Evolutionary conservation across 2,113 vertebrate species (phyloP).

Genomic region (Cisticola juncidis): DNA sequence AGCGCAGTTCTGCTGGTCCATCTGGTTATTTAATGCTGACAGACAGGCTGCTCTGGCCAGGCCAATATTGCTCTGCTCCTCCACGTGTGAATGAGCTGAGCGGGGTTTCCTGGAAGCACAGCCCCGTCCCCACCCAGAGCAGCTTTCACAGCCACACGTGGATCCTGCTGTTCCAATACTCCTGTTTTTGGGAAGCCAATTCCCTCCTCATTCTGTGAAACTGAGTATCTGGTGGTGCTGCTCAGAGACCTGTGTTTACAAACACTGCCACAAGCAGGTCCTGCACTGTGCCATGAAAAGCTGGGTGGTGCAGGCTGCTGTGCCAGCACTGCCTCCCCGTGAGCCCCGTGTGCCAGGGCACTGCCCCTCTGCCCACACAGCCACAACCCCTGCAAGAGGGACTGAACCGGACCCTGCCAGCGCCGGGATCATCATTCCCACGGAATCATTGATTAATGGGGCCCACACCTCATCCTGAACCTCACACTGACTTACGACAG

Average conservation of each 20-base stretch:
- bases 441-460: not conserved
- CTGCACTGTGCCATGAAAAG: not conserved
- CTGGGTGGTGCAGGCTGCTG: not conserved
- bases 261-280: rapidly evolving
- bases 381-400: not conserved
- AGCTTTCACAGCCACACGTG: not conserved
- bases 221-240: not conserved
- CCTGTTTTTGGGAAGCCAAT: not conserved
- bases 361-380: not conserved
- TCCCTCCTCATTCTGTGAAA: not conserved
- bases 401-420: rapidly evolving
- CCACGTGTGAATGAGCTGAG: not conserved
- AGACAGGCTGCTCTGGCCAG: not conserved
- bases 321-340: not conserved
- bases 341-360: not conserved
- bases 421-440: not conserved
- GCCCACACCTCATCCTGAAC: not conserved
- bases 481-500: not conserved
- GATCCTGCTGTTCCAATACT: not conserved
- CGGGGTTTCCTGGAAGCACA: not conserved
- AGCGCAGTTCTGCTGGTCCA: not conserved
- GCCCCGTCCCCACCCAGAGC: not conserved
- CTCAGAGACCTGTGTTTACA: not conserved
- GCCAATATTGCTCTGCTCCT: not conserved
- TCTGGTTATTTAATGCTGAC: not conserved